phyloP scores from a whole-genome alignment of 2,888 invertebrate genomes.

The Lepidonotus clava region DNA sequence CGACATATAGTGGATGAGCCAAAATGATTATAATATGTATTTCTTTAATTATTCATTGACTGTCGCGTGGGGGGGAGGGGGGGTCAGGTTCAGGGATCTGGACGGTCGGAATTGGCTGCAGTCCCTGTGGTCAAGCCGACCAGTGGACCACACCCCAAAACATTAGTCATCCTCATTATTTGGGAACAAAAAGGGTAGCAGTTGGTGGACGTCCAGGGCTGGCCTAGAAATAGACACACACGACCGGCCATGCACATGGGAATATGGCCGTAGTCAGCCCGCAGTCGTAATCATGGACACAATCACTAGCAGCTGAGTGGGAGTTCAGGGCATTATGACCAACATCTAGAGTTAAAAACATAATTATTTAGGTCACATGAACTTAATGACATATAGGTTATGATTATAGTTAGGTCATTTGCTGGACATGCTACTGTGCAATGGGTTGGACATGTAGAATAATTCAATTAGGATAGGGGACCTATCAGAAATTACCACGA shows the following conservation, averaged over 20 bases:
- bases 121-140: conserved; percentile 25
- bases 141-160: conserved; percentile 32
- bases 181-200: conserved; percentile 23
- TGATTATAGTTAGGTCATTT: not conserved
- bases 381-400: not conserved
- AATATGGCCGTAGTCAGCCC: not conserved
- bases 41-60: too few species aligned
- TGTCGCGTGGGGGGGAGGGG: too few species aligned
- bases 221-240: not conserved
- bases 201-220: conserved; percentile 14
- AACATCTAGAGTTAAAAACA: not conserved
- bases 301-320: not conserved
- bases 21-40: too few species aligned
- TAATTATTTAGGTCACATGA: not conserved
- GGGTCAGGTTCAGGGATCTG: not conserved
- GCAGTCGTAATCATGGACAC: not conserved
- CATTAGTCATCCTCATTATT: conserved; percentile 48
- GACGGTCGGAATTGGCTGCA: conserved; percentile 2
- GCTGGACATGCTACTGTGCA: too few species aligned
- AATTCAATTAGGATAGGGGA: too few species aligned
- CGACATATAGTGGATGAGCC: too few species aligned
- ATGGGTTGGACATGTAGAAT: too few species aligned
- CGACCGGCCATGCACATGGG: not conserved
- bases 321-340: not conserved
- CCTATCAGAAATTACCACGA: too few species aligned